Evolutionary conservation across 2,797 vertebrate species (phyloP), one percentile per base, ranked within the genome.

Genomic region (Malacoraja senta): DNA sequence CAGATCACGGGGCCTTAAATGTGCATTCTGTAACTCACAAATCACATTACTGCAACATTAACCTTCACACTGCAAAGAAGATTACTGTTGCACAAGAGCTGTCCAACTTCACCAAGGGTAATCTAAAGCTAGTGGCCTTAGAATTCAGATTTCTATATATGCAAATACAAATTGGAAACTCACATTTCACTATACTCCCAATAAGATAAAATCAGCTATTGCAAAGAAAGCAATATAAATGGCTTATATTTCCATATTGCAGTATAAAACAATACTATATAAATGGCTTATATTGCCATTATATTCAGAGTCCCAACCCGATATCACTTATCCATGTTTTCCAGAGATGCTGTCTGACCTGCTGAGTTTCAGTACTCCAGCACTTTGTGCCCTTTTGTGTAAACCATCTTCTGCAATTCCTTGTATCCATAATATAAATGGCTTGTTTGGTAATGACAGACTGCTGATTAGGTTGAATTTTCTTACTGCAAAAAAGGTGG

Each of bases 11-110:
- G 63, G 84, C 61, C 84, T 88, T 88, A 88, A 65, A 3, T 65
- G 7, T 88, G 32, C 1, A 88, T 8, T 35, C 32, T 65, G 63
- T 68, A n/a, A 88, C 63, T 88, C 68, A 68, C 81, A 84, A 29
- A 84, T n/a, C 81, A n/a, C 84, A 88, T 65, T 35, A 63, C 63
- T 63, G 2, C 61, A 65, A 65, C 21, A 61, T 19, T 38, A 88
- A 86, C 83, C 83, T 88, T 88, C 84, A 88, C n/a, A 9, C 32
- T 32, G 63, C 32, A 88, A 88, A 88, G n/a, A 88, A 88, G 84
- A 35, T 88, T 88, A 88, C 15, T 65, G 61, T n/a, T 19, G 10
- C 84, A 35, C 10, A 68, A 68, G n/a, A 88, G 58, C 15, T 19
- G 61, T 32, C 58, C 15, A 86, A 65, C 61, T 88, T 32, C 58